Conservation (phyloP, 2,888 invertebrate genomes). For the Caenorhabditis angaria region DNA sequence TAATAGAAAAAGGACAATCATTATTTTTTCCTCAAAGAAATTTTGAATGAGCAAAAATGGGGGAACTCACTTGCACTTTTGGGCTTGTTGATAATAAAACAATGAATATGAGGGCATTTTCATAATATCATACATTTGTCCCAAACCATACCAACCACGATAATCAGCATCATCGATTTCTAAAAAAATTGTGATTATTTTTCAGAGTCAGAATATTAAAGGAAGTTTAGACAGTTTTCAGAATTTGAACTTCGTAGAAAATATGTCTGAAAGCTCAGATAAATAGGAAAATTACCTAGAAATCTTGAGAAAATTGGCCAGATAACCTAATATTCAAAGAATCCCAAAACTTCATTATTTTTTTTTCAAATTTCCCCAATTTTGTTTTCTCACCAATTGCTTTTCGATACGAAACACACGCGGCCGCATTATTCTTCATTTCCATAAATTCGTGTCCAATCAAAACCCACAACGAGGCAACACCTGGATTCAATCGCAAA, state of each 20-base stretch:
- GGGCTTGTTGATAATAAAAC: slow-evolving; percentile 88
- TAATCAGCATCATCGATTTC: slow-evolving; percentile 93
- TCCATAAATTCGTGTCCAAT: slow-evolving; percentile 99
- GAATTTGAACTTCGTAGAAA: too few relatives aligned
- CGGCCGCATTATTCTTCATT: slow-evolving; percentile 95
- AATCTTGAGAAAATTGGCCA: too few relatives aligned
- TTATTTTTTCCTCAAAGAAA: slow-evolving; percentile 75
- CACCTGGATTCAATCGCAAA: slow-evolving; percentile 60
- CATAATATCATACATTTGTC: slow-evolving; percentile 96
- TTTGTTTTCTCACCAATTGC: slow-evolving; percentile 81
- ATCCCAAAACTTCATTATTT: too few relatives aligned
- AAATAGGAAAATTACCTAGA: neutral
- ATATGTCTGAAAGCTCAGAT: too few relatives aligned
- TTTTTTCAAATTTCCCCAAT: neutral
- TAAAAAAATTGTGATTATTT: slow-evolving; percentile 75
- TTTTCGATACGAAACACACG: slow-evolving; percentile 96
- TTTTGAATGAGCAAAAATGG: neutral
- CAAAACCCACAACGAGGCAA: slow-evolving; percentile 82
- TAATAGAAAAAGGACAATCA: neutral
- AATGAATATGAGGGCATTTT: slow-evolving; percentile 94
- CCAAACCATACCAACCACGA: slow-evolving; percentile 97
- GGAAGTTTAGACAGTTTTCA: too few relatives aligned
- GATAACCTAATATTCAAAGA: too few relatives aligned
- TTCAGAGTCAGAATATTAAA: too few relatives aligned
- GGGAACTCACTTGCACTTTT: slow-evolving; percentile 73